Evolutionary conservation across 2,888 invertebrate species (phyloP), one percentile per base, ranked within the genome.

Genomic region (Abrostola triplasia): DNA sequence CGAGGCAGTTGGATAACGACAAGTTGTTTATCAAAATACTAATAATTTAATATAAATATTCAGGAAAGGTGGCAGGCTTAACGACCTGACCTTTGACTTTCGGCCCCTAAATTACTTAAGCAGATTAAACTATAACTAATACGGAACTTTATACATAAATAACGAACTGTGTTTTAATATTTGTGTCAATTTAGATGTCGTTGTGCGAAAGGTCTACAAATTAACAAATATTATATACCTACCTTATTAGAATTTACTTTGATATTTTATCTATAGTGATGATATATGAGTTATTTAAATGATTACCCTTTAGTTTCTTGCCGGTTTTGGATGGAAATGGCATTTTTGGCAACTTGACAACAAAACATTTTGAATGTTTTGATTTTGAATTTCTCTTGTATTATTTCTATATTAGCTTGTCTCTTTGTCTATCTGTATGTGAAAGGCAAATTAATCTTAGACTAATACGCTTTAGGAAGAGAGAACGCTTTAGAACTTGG

Each of bases 41-140:
- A 67, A 70, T 70, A 52, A 73, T 68, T 66, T 55, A 42, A n/a
- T 53, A 53, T 70, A 66, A 70, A 66, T 76, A 73, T 76, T 76
- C 65, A 68, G 48, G 13, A 36, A 41, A 53, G 48, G 53, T 52
- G 50, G 13, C 10, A 7, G 51, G 59, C 47, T 62, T 44, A 47
- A 51, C 49, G 52, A 36, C 49, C 41, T 61, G 49, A 66, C 58
- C 68, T 53, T 48, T 57, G 53, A 50, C 13, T 35, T 53, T 12
- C 50, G 40, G 55, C 69, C 54, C 70, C 49, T 49, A 53, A 49
- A 49, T 49, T 37, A 24, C 13, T 37, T 37, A 52, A 56, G 13
- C 48, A 51, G 38, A 60, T 70, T 57, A 58, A 57, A 65, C 42
- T 41, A 53, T 42, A 64, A 56, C 13, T 13, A 57, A 40, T 48